Conservation (phyloP, 1,140 invertebrate species). For the Drosophila littoralis region DNA sequence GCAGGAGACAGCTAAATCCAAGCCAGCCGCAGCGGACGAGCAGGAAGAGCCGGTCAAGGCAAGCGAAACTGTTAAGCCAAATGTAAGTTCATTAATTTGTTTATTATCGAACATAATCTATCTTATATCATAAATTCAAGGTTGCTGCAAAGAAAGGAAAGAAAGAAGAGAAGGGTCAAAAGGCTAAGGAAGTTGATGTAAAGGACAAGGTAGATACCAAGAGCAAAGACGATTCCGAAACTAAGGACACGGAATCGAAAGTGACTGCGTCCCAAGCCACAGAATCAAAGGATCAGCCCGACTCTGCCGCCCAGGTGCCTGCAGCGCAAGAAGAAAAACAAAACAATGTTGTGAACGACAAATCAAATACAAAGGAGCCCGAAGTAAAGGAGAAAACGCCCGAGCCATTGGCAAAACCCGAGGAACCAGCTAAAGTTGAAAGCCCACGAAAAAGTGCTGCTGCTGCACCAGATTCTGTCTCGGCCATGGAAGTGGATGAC, state of each 20-base stretch:
- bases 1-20: slow-evolving; percentile 48
- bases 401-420: slow-evolving; percentile 26
- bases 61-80: slow-evolving; percentile 40
- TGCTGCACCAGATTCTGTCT: slow-evolving; percentile 15
- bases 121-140: slow-evolving; percentile 21
- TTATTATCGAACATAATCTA: neutral
- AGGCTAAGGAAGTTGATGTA: slow-evolving; percentile 35
- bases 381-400: slow-evolving; percentile 31
- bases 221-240: slow-evolving; percentile 20
- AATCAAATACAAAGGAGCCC: slow-evolving; percentile 40
- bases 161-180: slow-evolving; percentile 54
- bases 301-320: slow-evolving; percentile 40
- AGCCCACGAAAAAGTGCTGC: slow-evolving; percentile 32
- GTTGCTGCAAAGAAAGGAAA: slow-evolving; percentile 54
- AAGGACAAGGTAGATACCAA: slow-evolving; percentile 15
- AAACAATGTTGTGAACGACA: slow-evolving; percentile 56
- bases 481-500: slow-evolving; percentile 66
- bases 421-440: slow-evolving; percentile 47
- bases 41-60: slow-evolving; percentile 7
- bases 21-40: slow-evolving; percentile 20
- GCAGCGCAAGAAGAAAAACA: slow-evolving; percentile 44
- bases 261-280: slow-evolving; percentile 23
- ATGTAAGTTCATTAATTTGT: slow-evolving; percentile 39
- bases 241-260: slow-evolving; percentile 27
- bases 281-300: slow-evolving; percentile 55